A percentile compares a stretch with the other conserved stretches of the same genome.
These are phyloP conservation scores for Cristatella mucedo DNA, from an alignment of 2,888 invertebrate species.

Conservation along the genomic window DNA sequence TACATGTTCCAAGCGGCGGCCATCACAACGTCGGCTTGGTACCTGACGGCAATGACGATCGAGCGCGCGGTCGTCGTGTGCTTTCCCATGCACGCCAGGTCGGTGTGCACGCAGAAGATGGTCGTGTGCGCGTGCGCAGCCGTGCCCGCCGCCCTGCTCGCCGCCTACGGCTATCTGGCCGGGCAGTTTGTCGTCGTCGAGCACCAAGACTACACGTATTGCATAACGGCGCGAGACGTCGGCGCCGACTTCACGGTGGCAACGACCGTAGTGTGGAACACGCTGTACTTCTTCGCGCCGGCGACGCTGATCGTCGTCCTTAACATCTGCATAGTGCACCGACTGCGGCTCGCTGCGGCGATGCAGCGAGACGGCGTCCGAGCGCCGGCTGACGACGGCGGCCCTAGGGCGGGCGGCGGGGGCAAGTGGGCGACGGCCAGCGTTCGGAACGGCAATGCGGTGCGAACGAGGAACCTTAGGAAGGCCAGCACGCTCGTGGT, in stretches of 20 bases:
- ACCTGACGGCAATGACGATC: neutral
- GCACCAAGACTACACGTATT: neutral
- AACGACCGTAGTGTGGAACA: neutral
- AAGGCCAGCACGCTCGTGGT: conserved; percentile 4
- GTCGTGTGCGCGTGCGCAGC: neutral
- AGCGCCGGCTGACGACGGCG: too few species aligned
- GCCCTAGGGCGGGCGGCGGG: too few species aligned
- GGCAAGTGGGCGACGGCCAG: too few species aligned
- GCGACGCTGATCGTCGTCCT: neutral
- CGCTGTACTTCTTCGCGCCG: conserved; percentile 4
- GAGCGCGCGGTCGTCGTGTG: neutral
- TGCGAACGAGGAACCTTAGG: too few species aligned
- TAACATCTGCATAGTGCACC: neutral
- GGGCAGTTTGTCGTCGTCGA: neutral
- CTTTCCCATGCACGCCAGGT: conserved; percentile 4
- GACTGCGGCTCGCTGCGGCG: too few species aligned
- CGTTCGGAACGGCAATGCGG: too few species aligned
- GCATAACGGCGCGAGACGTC: neutral
- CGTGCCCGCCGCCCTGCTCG: neutral
- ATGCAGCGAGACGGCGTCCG: too few species aligned
- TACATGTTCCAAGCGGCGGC: conserved; percentile 4
- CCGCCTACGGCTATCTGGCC: neutral
- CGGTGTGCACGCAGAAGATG: conserved; percentile 1
- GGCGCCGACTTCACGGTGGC: neutral
- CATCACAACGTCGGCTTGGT: neutral